phyloP scores from a whole-genome alignment of 2,797 vertebrate genomes.

The Melanotaenia boesemani region DNA sequence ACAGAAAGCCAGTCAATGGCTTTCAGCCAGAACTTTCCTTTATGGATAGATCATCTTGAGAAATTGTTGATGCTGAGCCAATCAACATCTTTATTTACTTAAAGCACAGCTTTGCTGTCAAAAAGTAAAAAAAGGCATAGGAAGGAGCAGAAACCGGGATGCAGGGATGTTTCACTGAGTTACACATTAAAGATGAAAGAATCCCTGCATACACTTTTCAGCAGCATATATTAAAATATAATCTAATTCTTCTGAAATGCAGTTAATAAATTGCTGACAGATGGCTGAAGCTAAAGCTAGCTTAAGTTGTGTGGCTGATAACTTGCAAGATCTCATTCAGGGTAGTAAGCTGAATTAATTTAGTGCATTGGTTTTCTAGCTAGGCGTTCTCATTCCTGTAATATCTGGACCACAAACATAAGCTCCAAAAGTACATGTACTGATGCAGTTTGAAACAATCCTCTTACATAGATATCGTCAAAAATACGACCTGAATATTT shows the following conservation, averaged over 20 bases:
- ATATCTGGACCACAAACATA: not conserved
- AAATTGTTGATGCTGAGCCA: too few relatives aligned
- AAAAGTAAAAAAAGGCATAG: too few relatives aligned
- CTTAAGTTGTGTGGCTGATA: not conserved
- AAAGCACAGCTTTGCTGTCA: too few relatives aligned
- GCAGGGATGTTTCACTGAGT: not conserved
- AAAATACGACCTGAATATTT: not conserved
- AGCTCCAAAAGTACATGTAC: not conserved
- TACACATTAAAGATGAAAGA: not conserved
- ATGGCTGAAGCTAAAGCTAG: not conserved
- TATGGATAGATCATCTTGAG: too few relatives aligned
- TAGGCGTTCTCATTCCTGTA: not conserved
- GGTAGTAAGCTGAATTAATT: not conserved
- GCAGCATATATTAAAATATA: not conserved
- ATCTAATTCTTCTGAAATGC: not conserved
- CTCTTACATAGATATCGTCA: not conserved
- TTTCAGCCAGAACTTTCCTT: too few relatives aligned
- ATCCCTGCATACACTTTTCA: not conserved
- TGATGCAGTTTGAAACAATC: not conserved
- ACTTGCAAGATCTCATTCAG: not conserved
- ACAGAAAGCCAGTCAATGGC: too few relatives aligned
- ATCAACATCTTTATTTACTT: too few relatives aligned
- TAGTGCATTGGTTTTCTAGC: not conserved
- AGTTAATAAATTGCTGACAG: not conserved
- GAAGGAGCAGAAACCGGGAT: not conserved